Percentiles rank a stretch among this genome's conserved stretches.
Evolutionary conservation across 2,113 vertebrate genomes (phyloP).

Genomic region (Phrynosoma platyrhinos): DNA sequence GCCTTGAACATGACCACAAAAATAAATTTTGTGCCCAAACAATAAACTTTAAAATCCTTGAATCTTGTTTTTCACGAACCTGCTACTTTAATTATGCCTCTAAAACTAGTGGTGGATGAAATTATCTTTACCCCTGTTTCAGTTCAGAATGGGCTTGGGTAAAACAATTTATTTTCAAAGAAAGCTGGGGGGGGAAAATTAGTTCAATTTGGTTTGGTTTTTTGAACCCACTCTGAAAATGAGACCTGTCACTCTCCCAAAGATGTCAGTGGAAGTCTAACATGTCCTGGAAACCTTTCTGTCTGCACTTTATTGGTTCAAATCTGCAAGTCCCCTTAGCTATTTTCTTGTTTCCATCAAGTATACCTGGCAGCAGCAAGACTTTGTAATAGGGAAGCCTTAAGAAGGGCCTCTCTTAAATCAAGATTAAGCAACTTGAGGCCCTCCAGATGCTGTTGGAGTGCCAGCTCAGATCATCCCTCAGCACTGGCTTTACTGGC

Average conservation of each 20-base stretch:
- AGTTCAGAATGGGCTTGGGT: background rate
- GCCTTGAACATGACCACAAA: background rate
- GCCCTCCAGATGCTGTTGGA: too few species aligned
- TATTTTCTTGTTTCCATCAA: background rate
- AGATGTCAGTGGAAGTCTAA: background rate
- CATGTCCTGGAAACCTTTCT: background rate
- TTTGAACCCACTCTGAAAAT: background rate
- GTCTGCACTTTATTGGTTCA: background rate
- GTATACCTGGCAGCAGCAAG: background rate
- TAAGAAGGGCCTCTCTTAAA: too few species aligned
- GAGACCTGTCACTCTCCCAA: background rate
- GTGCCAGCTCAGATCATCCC: too few species aligned
- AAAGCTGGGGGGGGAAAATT: background rate
- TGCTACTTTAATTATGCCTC: background rate
- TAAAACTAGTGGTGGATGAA: background rate
- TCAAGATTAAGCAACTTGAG: too few species aligned
- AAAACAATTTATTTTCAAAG: background rate
- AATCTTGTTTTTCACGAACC: background rate
- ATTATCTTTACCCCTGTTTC: background rate
- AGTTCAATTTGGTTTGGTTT: background rate
- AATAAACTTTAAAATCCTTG: background rate
- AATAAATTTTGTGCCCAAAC: background rate
- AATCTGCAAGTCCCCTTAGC: background rate
- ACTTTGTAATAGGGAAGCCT: background rate
- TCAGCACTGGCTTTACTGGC: too few species aligned